Evolutionary conservation across 2,888 invertebrate genomes (phyloP).

Genomic region (Unio pictorum): DNA sequence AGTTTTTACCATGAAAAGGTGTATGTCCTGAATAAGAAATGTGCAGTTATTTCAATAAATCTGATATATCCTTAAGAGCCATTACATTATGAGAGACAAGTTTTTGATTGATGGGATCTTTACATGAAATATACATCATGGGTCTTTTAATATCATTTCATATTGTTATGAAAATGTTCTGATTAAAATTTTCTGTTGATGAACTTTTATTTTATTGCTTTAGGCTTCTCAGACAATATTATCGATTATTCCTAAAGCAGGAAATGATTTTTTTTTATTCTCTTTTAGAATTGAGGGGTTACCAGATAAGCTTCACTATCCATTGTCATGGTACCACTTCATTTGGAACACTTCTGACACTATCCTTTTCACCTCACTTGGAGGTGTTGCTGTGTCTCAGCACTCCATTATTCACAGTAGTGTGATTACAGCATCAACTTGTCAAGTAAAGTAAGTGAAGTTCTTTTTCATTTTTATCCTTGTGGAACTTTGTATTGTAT

Average conservation of each 20-base stretch:
- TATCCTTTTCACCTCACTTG: constrained; percentile 30
- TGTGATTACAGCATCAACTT: constrained; percentile 15
- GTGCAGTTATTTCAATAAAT: no score
- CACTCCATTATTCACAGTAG: constrained; percentile 38
- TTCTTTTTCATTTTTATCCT: not conserved
- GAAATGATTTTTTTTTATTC: not conserved
- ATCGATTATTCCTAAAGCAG: not conserved
- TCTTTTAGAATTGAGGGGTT: not conserved
- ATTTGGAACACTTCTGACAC: constrained; percentile 30
- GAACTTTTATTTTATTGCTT: no score
- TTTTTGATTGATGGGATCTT: no score
- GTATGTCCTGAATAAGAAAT: no score
- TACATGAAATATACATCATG: no score
- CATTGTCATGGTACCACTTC: constrained; percentile 29
- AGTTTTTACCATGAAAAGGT: no score
- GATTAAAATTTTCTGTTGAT: no score
- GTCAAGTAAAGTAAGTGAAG: constrained; percentile 27
- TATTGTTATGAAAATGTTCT: no score
- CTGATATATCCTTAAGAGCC: no score
- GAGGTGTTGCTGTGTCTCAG: constrained; percentile 15
- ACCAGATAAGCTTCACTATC: constrained; percentile 6
- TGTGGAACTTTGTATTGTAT: no score
- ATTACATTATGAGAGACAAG: no score
- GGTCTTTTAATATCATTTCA: no score
- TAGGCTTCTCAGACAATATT: not conserved